phyloP scores from a whole-genome alignment of 1,140 invertebrate species.

The Aphaenogaster floridana region DNA sequence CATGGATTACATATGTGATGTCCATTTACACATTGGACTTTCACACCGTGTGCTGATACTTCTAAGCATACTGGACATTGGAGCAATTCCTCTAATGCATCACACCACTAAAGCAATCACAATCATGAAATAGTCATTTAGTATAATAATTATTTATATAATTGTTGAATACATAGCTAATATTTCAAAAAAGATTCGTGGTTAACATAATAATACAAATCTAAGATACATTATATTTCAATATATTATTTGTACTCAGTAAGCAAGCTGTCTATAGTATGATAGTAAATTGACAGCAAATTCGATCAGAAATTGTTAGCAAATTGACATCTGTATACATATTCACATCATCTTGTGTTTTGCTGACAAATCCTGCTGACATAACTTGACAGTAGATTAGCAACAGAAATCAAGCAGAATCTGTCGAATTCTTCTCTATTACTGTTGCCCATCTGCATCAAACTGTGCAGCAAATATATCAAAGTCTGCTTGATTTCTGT shows the following conservation, averaged over 20 bases:
- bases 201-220: background rate
- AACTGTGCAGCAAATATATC: too few species aligned
- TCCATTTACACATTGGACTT: conserved; percentile 73
- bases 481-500: too few species aligned
- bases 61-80: conserved; percentile 80
- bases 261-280: too few species aligned
- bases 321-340: too few species aligned
- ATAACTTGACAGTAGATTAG: too few species aligned
- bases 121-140: background rate
- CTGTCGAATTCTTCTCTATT: too few species aligned
- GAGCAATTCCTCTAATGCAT: conserved; percentile 74
- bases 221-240: background rate
- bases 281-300: too few species aligned
- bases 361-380: too few species aligned
- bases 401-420: too few species aligned
- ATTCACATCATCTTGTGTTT: too few species aligned
- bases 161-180: background rate
- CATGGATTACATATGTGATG: conserved; percentile 78
- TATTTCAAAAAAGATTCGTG: background rate
- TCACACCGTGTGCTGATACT: conserved; percentile 17
- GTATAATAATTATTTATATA: background rate
- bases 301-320: too few species aligned
- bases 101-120: conserved; percentile 64
- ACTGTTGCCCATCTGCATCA: too few species aligned
- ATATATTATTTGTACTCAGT: background rate